Percentiles rank a stretch among this genome's conserved stretches.
Evolutionary conservation across 2,888 invertebrate species (phyloP).

Genomic region (Phaedon cochleariae): DNA sequence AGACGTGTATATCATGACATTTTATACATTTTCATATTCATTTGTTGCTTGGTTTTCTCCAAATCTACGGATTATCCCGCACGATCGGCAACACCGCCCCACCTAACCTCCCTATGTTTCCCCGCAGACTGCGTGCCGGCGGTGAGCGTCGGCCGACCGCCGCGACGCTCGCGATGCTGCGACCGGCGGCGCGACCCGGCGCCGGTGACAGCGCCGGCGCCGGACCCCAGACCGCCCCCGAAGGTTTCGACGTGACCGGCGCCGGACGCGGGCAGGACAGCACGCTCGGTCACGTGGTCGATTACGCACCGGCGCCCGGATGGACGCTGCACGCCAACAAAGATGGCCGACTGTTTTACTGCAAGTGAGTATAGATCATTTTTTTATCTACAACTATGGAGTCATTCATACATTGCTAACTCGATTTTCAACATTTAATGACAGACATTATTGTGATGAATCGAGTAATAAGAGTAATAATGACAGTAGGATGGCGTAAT

Average conservation of each 20-base stretch:
- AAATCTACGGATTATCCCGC: too few relatives aligned
- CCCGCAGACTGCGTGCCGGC: too few relatives aligned
- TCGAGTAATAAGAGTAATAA: too few relatives aligned
- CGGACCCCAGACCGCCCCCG: not conserved
- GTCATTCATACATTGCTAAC: too few relatives aligned
- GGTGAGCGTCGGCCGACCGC: not conserved
- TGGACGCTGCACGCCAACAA: conserved; percentile 83
- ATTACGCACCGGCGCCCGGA: conserved; percentile 66
- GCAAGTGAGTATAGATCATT: conserved; percentile 69
- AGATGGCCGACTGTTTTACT: conserved; percentile 86
- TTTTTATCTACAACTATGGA: not conserved
- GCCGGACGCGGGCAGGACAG: conserved; percentile 10
- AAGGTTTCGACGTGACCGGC: too few relatives aligned
- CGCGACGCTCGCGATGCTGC: not conserved
- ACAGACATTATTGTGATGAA: not conserved
- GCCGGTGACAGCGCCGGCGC: not conserved
- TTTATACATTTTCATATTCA: too few relatives aligned
- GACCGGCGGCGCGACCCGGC: not conserved
- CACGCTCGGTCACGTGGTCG: conserved; percentile 57
- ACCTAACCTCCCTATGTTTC: too few relatives aligned
- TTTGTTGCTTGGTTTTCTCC: too few relatives aligned
- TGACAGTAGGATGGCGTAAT: too few relatives aligned
- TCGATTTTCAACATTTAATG: not conserved
- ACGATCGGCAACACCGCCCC: too few relatives aligned
- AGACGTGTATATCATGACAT: too few relatives aligned